Conservation (phyloP, 2,888 invertebrate species). For the Epirrhoe tristata region DNA sequence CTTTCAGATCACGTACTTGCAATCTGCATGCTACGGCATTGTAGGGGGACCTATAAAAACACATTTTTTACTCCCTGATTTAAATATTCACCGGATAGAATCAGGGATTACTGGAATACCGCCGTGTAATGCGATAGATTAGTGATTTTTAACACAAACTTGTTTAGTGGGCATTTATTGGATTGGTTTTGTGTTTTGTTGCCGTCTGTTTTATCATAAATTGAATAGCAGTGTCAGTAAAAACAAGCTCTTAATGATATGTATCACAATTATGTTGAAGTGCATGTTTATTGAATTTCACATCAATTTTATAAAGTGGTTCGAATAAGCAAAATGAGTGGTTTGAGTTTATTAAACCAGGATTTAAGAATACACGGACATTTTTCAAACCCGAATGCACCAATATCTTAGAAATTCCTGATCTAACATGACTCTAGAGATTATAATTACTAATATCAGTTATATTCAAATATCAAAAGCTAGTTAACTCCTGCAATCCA, state of each 20-base stretch:
- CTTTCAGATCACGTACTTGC: slow-evolving; percentile 78
- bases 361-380: background rate
- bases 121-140: slow-evolving; percentile 1
- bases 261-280: too few species aligned
- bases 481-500: slow-evolving; percentile 26
- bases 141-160: slow-evolving; percentile 3
- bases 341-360: background rate
- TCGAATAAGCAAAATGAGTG: background rate
- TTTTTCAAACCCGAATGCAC: background rate
- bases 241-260: too few species aligned
- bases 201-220: too few species aligned
- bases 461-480: slow-evolving; percentile 3
- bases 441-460: background rate
- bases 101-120: slow-evolving; percentile 20
- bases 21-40: slow-evolving; percentile 74
- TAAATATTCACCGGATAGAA: slow-evolving; percentile 43
- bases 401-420: background rate
- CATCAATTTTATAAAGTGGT: too few species aligned
- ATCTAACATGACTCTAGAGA: background rate
- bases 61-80: slow-evolving; percentile 55
- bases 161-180: background rate
- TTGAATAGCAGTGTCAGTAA: too few species aligned
- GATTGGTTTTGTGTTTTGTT: background rate
- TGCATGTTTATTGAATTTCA: too few species aligned
- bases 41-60: slow-evolving; percentile 63